These are phyloP conservation scores for Tamandua tetradactyla DNA, from an alignment of 2,797 vertebrate species.

Conservation along the genomic window DNA sequence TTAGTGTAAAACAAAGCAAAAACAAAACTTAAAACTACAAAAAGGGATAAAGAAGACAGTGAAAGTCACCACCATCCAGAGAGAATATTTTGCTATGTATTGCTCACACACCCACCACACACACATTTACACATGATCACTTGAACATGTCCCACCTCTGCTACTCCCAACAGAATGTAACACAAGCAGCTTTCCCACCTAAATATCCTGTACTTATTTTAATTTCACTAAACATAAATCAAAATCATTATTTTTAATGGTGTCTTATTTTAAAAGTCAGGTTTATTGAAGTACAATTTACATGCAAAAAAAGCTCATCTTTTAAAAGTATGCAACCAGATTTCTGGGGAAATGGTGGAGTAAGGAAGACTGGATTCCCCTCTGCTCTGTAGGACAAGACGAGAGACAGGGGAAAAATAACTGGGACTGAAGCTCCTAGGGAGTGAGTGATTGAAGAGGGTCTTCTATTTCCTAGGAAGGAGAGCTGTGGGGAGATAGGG, in stretches of 20 bases:
- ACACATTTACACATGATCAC: too few species aligned
- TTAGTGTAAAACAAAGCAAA: not conserved
- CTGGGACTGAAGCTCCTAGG: too few species aligned
- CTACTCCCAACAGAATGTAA: not conserved
- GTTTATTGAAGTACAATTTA: not conserved
- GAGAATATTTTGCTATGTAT: not conserved
- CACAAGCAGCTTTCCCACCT: not conserved
- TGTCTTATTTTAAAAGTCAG: not conserved
- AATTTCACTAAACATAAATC: not conserved
- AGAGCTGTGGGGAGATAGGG: too few species aligned
- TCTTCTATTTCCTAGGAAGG: too few species aligned
- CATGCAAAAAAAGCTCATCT: not conserved
- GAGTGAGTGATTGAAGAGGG: too few species aligned
- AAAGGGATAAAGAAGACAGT: too few species aligned
- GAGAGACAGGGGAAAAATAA: too few species aligned
- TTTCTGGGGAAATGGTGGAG: too few species aligned
- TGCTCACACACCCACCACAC: accelerated
- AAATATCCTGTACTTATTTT: not conserved
- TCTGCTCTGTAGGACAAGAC: too few species aligned
- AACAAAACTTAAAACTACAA: not conserved
- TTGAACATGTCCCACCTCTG: not conserved
- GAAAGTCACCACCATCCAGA: not conserved
- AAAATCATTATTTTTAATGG: not conserved
- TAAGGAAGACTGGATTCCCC: too few species aligned
- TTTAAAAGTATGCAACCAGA: not conserved